Percentiles rank a stretch among this genome's conserved stretches.
Conservation (phyloP, 1,140 invertebrate genomes). For the Sycophila sp. region DNA sequence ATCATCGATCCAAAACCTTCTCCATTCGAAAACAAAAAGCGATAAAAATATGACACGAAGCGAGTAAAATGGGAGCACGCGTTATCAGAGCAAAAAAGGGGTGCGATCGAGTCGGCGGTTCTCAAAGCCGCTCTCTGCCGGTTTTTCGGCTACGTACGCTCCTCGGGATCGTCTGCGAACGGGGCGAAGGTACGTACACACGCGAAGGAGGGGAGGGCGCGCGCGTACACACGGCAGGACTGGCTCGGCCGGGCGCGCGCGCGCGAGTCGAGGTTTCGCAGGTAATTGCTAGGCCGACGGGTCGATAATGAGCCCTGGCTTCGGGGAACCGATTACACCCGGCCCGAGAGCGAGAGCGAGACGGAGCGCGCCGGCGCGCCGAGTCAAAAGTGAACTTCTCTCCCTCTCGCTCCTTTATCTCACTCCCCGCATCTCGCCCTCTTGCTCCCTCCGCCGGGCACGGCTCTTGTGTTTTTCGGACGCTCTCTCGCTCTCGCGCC, state of each 20-base stretch:
- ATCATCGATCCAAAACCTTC: too few relatives aligned
- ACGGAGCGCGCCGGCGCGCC: background rate
- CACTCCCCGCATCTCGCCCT: conserved; percentile 12
- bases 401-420: conserved; percentile 5
- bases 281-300: conserved; percentile 68
- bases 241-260: background rate
- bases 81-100: too few relatives aligned
- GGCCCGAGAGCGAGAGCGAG: conserved; percentile 58
- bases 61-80: too few relatives aligned
- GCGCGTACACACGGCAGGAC: background rate
- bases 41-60: too few relatives aligned
- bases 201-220: too few relatives aligned
- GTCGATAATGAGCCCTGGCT: conserved; percentile 68
- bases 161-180: too few relatives aligned
- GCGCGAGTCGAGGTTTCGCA: conserved; percentile 54
- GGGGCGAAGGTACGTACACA: too few relatives aligned
- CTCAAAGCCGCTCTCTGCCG: too few relatives aligned
- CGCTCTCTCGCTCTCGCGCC: background rate
- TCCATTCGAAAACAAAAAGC: too few relatives aligned
- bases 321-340: conserved; percentile 67
- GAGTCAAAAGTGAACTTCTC: conserved; percentile 33
- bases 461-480: background rate
- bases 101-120: too few relatives aligned
- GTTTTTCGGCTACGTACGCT: too few relatives aligned
- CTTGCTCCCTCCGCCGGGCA: background rate